A percentile compares a stretch with the other conserved stretches of the same genome.
Conservation (phyloP, 2,797 vertebrate species). For the Coilia nasus region DNA sequence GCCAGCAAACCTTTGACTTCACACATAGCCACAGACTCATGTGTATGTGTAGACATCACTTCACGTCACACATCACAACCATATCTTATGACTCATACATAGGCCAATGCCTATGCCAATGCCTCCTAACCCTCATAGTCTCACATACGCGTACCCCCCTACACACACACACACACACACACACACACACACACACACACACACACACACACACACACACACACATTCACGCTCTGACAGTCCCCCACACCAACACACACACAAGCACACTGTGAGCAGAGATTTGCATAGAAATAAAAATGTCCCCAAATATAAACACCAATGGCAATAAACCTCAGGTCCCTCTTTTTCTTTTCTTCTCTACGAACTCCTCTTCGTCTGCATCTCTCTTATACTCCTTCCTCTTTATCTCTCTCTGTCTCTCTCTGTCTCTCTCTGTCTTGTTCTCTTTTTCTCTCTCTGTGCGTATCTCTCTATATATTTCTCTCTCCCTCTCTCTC, state of each 20-base stretch:
- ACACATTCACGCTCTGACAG: too few species aligned
- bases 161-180: too few species aligned
- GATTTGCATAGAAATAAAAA: background rate
- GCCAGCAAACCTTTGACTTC: background rate
- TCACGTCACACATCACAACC: too few species aligned
- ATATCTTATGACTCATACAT: too few species aligned
- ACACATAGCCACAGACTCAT: too few species aligned
- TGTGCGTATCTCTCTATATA: slow-evolving; percentile 22
- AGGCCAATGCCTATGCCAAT: too few species aligned
- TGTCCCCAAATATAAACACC: background rate
- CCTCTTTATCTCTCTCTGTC: background rate
- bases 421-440: background rate
- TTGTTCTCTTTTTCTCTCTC: slow-evolving; percentile 11
- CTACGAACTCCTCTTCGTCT: background rate
- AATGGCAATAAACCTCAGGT: background rate
- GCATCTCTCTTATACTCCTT: slow-evolving; percentile 22
- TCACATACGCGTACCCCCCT: too few species aligned
- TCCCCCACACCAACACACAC: background rate
- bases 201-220: too few species aligned
- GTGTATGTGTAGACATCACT: too few species aligned
- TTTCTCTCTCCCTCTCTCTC: slow-evolving; percentile 45
- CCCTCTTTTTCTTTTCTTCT: background rate
- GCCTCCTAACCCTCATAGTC: too few species aligned
- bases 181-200: too few species aligned
- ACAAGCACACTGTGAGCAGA: background rate